A percentile compares a stretch with the other conserved stretches of the same genome.
Conservation (phyloP, 2,888 invertebrate species). For the Palloptera scutellata region DNA sequence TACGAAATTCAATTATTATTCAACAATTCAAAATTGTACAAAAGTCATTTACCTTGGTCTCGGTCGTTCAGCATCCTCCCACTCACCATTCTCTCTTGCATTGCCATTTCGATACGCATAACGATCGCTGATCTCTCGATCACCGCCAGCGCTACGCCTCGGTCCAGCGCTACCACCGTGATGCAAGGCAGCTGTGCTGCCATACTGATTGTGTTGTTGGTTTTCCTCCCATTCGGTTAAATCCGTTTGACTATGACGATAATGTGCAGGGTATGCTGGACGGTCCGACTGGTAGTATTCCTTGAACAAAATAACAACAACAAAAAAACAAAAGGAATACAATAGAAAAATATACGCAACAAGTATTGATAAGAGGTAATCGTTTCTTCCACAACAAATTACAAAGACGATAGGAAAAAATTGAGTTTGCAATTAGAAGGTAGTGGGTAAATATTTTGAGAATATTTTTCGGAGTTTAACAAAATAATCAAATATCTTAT, state of each 20-base stretch:
- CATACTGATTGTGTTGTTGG: slow-evolving; percentile 62
- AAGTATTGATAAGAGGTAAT: neutral
- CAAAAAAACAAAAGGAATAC: slow-evolving; percentile 35
- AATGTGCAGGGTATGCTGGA: slow-evolving; percentile 62
- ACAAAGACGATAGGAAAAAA: too few relatives aligned
- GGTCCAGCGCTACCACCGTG: slow-evolving; percentile 44
- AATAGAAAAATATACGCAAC: slow-evolving; percentile 2
- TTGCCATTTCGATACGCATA: slow-evolving; percentile 61
- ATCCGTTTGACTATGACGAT: slow-evolving; percentile 65
- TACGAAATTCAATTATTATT: slow-evolving; percentile 8
- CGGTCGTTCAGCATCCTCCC: slow-evolving; percentile 56
- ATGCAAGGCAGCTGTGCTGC: slow-evolving; percentile 52
- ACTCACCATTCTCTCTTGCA: slow-evolving; percentile 61
- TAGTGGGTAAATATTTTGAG: neutral
- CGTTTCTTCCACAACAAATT: neutral
- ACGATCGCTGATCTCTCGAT: slow-evolving; percentile 50
- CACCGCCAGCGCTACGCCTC: slow-evolving; percentile 55
- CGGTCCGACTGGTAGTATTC: slow-evolving; percentile 69
- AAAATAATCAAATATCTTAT: neutral
- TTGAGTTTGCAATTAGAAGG: neutral
- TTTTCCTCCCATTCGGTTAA: slow-evolving; percentile 65
- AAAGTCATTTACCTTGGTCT: slow-evolving; percentile 46
- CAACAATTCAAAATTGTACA: neutral
- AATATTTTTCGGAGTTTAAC: slow-evolving; percentile 2
- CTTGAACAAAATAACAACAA: slow-evolving; percentile 49